Base-by-base conservation (phyloP, 2,888 invertebrate species). In the Nomada flava region DNA sequence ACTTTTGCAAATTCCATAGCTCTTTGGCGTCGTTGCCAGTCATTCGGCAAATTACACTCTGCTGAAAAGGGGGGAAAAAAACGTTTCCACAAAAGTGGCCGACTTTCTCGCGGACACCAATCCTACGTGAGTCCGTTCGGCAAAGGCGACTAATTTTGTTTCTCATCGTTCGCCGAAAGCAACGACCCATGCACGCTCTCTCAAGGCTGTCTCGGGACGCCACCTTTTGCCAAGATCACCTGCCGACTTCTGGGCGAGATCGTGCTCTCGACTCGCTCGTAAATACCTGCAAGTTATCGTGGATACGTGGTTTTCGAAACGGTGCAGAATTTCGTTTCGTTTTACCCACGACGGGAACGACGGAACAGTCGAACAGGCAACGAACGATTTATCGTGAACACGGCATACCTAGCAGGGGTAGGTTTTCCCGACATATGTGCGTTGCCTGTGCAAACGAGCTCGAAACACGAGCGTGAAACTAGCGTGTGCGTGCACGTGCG, bases 121-220 rank as follows among this genome's bases (percentile, higher is more conserved):
- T 74, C 36, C 42, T 74, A 52, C 67, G 64, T 13, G 75, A 78
- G 74, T 64, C 74, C 76, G 68, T 67, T 76, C 67, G 75, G 84
- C 60, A 83, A 76, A 82, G 76, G 60, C 85, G 82, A 75, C 83
- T 81, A 87, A 89, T 88, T 88, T 88, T 87, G 84, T 88, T 87
- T 89, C 87, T 87, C 89, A 85, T 87, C 84, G 89, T 80, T 81
- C 71, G 83, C 82, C 83, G 84, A 87, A 89, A 91, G 87, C 91
- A 90, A 91, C 89, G 91, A 90, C 89, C 91, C 89, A 88, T 89
- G 86, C 88, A 85, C 86, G 84, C 85, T 88, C 69, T 79, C 73
- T 89, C 91, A 91, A 91, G 91, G 91, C 88, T 90, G 90, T 89
- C 89, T 90, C 87, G 83, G 76, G 82, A 87, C 82, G 82, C 84